phyloP scores from a whole-genome alignment of 2,797 vertebrate species.

The Dermochelys coriacea region DNA sequence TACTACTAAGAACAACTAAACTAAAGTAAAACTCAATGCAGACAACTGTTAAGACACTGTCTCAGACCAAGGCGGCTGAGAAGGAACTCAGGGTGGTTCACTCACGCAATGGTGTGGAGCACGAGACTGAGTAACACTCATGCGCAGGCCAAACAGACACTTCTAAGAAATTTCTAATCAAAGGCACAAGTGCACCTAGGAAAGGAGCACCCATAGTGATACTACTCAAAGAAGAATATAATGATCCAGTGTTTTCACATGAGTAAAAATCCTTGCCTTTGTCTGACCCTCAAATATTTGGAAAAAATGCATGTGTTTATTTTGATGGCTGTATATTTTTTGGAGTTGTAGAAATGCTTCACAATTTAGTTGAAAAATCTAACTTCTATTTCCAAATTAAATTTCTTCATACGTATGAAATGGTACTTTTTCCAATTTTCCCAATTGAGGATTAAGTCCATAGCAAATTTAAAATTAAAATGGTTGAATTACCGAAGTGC shows the following conservation, averaged over 20 bases:
- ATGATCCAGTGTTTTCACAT: neutral
- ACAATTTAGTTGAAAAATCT: neutral
- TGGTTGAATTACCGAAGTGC: neutral
- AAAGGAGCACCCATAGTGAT: neutral
- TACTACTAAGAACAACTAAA: neutral
- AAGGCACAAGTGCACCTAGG: too few relatives aligned
- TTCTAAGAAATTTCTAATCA: too few relatives aligned
- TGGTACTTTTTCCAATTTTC: neutral
- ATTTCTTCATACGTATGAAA: neutral
- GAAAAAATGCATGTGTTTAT: neutral
- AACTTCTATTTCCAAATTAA: neutral
- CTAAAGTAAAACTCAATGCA: neutral
- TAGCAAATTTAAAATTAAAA: fast-evolving
- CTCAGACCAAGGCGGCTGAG: neutral
- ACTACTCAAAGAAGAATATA: neutral
- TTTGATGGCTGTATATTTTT: neutral
- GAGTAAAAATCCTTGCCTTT: neutral
- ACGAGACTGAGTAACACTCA: too few relatives aligned
- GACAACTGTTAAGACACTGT: neutral
- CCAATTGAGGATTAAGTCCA: neutral
- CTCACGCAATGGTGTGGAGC: too few relatives aligned
- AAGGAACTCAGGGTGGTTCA: neutral
- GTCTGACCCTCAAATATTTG: neutral
- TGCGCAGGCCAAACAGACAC: too few relatives aligned
- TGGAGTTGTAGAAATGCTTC: neutral